A percentile compares a stretch with the other conserved stretches of the same genome.
phyloP scores from a whole-genome alignment of 2,888 invertebrate species.

The Deladenus siricidicola region DNA sequence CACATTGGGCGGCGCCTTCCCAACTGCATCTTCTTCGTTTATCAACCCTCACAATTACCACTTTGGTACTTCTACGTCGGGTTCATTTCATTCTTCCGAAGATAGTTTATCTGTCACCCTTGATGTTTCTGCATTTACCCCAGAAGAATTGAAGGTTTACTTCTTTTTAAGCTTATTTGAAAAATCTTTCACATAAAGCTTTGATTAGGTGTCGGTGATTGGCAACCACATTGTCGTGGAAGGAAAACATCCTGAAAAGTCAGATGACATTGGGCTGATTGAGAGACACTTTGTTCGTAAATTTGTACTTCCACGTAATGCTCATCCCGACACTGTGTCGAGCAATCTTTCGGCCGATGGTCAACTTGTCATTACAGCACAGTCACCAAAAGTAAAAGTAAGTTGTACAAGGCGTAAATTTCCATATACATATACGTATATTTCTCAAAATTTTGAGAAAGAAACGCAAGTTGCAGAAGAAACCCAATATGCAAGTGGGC shows the following conservation, averaged over 20 bases:
- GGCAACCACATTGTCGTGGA: conserved; percentile 42
- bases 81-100: conserved; percentile 38
- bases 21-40: conserved; percentile 14
- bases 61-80: conserved; percentile 31
- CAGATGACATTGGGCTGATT: conserved; percentile 42
- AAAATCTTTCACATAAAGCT: neutral
- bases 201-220: conserved; percentile 43
- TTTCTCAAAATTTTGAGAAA: neutral
- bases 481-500: neutral
- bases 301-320: conserved; percentile 39
- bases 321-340: conserved; percentile 38
- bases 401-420: neutral
- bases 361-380: conserved; percentile 37
- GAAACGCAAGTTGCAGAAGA: too few species aligned
- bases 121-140: conserved; percentile 42
- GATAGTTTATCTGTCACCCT: conserved; percentile 41
- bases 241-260: conserved; percentile 43
- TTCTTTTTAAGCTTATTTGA: too few species aligned
- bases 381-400: conserved; percentile 35
- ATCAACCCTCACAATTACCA: conserved; percentile 36
- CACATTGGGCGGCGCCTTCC: conserved; percentile 16
- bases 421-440: neutral
- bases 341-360: conserved; percentile 46
- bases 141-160: conserved; percentile 43
- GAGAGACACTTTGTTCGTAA: conserved; percentile 38